Evolutionary conservation across 1,140 invertebrate genomes (phyloP).

Genomic region (Drosophila sechellia): DNA sequence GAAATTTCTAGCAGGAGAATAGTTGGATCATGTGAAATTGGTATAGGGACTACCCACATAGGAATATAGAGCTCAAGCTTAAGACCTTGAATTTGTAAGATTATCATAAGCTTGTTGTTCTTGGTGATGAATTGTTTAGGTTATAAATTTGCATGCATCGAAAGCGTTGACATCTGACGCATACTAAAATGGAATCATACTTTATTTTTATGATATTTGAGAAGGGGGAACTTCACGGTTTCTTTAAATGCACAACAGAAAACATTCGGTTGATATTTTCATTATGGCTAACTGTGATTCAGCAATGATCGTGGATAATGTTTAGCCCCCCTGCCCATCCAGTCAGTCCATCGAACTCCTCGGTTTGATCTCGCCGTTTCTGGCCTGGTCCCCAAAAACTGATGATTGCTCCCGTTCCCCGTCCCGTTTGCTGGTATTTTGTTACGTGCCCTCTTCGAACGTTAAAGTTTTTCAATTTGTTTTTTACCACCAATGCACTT

Average conservation of each 20-base stretch:
- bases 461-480: conserved; percentile 37
- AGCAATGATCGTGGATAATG: conserved; percentile 34
- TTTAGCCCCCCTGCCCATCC: background rate
- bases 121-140: conserved; percentile 2
- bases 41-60: background rate
- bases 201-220: conserved; percentile 24
- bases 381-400: conserved; percentile 16
- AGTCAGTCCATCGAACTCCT: conserved; percentile 13
- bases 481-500: conserved; percentile 68
- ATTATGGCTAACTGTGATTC: conserved; percentile 45
- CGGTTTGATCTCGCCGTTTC: conserved; percentile 16
- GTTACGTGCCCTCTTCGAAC: conserved; percentile 36
- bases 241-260: conserved; percentile 31
- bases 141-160: conserved; percentile 8
- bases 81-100: background rate
- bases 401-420: conserved; percentile 8
- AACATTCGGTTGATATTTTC: conserved; percentile 32
- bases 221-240: conserved; percentile 30
- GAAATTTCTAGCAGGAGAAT: conserved; percentile 3
- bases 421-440: conserved; percentile 31
- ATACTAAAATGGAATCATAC: conserved; percentile 11
- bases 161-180: conserved; percentile 16
- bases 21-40: background rate
- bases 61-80: background rate
- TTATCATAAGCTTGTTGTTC: too few relatives aligned